Conservation (phyloP, 1,140 invertebrate genomes). For the Diachasmimorpha longicaudata region DNA sequence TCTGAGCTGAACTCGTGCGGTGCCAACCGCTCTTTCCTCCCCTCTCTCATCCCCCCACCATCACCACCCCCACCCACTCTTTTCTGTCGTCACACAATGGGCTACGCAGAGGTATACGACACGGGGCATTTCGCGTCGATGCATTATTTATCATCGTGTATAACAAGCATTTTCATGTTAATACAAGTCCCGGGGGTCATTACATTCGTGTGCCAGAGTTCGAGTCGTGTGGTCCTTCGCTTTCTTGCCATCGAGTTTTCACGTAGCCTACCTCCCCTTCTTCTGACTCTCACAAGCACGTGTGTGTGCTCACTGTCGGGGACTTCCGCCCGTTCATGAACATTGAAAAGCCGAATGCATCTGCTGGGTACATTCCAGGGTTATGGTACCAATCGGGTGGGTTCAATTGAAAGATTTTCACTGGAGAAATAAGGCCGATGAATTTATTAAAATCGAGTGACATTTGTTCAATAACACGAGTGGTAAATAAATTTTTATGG, state of each 20-base stretch:
- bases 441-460: not conserved
- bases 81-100: conserved; percentile 19
- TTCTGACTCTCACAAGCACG: no score
- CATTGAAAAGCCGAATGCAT: not conserved
- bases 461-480: not conserved
- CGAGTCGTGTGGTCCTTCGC: conserved; percentile 21
- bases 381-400: not conserved
- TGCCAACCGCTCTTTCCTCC: not conserved
- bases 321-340: not conserved
- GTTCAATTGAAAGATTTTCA: not conserved
- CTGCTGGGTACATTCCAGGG: not conserved
- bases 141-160: conserved; percentile 50
- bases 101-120: not conserved
- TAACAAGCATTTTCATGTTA: conserved; percentile 50
- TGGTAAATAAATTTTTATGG: not conserved
- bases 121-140: conserved; percentile 26
- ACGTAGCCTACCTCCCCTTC: not conserved
- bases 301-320: not conserved
- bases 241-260: conserved; percentile 2
- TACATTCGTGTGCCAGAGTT: conserved; percentile 32
- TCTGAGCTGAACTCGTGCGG: conserved; percentile 1
- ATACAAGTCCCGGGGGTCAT: conserved; percentile 38
- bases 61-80: not conserved
- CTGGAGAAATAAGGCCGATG: not conserved
- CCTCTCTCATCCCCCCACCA: not conserved